Evolutionary conservation across 2,888 invertebrate genomes (phyloP), one percentile per base, ranked within the genome.

Genomic region (Drosophila emarginata): DNA sequence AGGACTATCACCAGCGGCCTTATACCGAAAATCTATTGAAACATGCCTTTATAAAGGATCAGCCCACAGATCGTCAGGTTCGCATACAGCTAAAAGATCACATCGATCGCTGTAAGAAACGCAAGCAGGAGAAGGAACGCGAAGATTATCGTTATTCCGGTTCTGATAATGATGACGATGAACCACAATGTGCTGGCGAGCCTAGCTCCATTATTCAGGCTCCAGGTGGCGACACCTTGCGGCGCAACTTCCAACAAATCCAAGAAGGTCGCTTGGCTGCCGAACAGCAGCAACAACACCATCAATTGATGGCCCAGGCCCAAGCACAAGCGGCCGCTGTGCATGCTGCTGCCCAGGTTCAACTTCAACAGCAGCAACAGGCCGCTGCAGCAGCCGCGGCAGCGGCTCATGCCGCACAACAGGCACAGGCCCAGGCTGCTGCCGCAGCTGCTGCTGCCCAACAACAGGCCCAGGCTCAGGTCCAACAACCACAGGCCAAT

Each of bases 1-100:
- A 99, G 94, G 99, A 99, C 93, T 99, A 99, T 93, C 98, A 98
- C 92, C 97, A 98, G 93, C 94, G 99, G 90, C 99, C 99, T 74
- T 99, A 98, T 92, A 99, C 99, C 80, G 99, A 99, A 92, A 97
- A 98, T 92, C 94, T 99, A 78, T 93, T 99, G 79, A 98, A 98
- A 92, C 99, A 99, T 93, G 95, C 98, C 69, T 99, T 99, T 92
- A 98, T 99, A 90, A 95, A 97, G 93, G 99, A 99, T 93, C 99
- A 99, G 93, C 99, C 99, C 18, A 99, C 98, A 60, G 99, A 99
- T 93, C 94, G 99, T 86, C 98, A 99, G 93, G 98, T 99, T 80
- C 94, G 99, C 90, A 99, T 98, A 93, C 98, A 99, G 92, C 94
- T 99, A 78, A 99, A 99, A 93, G 99, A 99, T 93, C 99, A 99